Conservation (phyloP, 1,140 invertebrate species). For the Camponotus pennsylvanicus region DNA sequence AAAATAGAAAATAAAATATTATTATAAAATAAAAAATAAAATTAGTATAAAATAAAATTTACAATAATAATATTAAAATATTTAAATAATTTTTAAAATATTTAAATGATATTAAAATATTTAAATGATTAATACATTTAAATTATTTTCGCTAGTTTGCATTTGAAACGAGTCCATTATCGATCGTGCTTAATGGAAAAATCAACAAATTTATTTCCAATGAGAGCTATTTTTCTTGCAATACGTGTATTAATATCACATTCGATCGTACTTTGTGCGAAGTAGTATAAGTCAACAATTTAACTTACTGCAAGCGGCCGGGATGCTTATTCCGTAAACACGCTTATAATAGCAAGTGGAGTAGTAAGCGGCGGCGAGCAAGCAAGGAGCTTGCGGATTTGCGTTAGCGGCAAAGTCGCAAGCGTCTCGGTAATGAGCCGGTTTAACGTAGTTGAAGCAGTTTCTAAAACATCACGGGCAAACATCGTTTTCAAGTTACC, state of each 20-base stretch:
- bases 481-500: neutral
- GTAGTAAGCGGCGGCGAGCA: constrained; percentile 88
- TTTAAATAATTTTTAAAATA: too few relatives aligned
- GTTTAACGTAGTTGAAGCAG: constrained; percentile 84
- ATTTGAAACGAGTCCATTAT: too few relatives aligned
- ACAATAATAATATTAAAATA: too few relatives aligned
- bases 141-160: neutral
- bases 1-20: too few relatives aligned
- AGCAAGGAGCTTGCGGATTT: constrained; percentile 86
- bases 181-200: neutral
- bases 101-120: too few relatives aligned
- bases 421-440: constrained; percentile 86
- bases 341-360: constrained; percentile 86
- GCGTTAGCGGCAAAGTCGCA: constrained; percentile 87
- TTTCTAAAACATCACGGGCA: constrained; percentile 72
- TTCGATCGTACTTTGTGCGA: neutral
- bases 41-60: too few relatives aligned
- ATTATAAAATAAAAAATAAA: too few relatives aligned
- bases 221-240: neutral
- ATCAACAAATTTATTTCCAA: constrained; percentile 7
- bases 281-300: constrained; percentile 52
- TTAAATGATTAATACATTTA: too few relatives aligned
- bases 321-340: constrained; percentile 86
- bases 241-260: constrained; percentile 12
- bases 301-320: constrained; percentile 87